These are phyloP conservation scores for Cactoblastis cactorum DNA, from an alignment of 2,888 invertebrate genomes.

Conservation along the genomic window DNA sequence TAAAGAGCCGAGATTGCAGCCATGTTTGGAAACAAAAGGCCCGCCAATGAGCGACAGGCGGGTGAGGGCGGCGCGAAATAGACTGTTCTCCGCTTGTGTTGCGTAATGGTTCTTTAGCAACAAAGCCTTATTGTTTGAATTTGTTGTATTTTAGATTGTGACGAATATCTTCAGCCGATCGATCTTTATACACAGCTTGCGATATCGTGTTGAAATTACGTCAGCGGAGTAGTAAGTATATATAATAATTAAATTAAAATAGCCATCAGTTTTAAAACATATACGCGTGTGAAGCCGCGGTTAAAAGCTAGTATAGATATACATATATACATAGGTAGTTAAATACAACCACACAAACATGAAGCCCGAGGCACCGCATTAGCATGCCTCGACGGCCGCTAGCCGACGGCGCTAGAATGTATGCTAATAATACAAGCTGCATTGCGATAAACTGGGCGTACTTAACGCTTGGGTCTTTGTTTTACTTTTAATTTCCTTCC, in stretches of 20 bases:
- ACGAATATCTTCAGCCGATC: background rate
- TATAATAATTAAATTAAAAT: too few species aligned
- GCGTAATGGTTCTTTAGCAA: background rate
- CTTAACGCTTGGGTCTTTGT: background rate
- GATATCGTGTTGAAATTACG: too few species aligned
- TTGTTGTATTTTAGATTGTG: background rate
- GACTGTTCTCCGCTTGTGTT: constrained; percentile 19
- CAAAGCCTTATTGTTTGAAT: constrained; percentile 1
- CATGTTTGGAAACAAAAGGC: constrained; percentile 34
- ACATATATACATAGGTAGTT: constrained; percentile 31
- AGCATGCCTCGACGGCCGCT: constrained; percentile 48
- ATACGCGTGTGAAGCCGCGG: too few species aligned
- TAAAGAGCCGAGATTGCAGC: constrained; percentile 31
- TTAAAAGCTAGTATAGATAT: too few species aligned
- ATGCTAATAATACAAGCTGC: constrained; percentile 3
- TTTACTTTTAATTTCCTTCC: too few species aligned
- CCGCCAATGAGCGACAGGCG: constrained; percentile 30
- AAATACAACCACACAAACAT: constrained; percentile 62
- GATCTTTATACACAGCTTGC: too few species aligned
- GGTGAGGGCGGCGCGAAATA: constrained; percentile 7
- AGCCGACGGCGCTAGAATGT: constrained; percentile 3
- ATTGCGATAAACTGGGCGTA: background rate
- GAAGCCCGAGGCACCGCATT: constrained; percentile 33
- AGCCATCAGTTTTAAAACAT: too few species aligned
- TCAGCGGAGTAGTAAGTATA: too few species aligned